Conservation (phyloP, 2,113 vertebrate species). For the Hystrix brachyura region DNA sequence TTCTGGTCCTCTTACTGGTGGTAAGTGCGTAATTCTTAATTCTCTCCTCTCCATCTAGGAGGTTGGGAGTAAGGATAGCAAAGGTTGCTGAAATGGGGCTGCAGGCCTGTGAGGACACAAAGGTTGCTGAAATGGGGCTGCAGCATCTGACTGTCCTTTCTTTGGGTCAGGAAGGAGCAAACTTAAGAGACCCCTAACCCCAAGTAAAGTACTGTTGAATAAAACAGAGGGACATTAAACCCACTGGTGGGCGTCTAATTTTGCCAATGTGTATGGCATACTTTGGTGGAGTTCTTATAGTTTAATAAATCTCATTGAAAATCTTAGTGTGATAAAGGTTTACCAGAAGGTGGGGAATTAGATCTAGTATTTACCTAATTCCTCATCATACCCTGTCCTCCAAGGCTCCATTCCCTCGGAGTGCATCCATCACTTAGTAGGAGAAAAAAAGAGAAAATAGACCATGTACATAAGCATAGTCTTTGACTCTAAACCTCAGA, state of each 20-base stretch:
- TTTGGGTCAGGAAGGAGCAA: neutral
- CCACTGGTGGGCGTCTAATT: neutral
- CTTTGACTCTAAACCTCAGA: neutral
- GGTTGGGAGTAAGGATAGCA: neutral
- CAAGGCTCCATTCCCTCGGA: neutral
- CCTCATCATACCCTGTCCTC: neutral
- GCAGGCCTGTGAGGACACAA: neutral
- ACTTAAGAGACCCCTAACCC: neutral
- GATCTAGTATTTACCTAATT: neutral
- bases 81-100: neutral
- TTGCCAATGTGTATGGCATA: neutral
- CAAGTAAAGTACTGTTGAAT: neutral
- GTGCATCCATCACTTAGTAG: neutral
- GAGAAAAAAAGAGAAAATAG: neutral
- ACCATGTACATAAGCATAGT: neutral
- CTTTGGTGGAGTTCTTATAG: neutral
- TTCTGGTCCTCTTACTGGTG: neutral
- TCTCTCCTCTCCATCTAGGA: neutral
- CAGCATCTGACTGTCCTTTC: neutral
- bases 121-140: neutral
- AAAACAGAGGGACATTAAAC: neutral
- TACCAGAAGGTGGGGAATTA: neutral
- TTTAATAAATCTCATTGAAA: constrained; percentile 35
- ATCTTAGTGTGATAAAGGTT: neutral
- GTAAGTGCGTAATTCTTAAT: constrained; percentile 3